Base-by-base conservation (phyloP, 2,113 vertebrate species). In the Lethenteron reissneri region DNA sequence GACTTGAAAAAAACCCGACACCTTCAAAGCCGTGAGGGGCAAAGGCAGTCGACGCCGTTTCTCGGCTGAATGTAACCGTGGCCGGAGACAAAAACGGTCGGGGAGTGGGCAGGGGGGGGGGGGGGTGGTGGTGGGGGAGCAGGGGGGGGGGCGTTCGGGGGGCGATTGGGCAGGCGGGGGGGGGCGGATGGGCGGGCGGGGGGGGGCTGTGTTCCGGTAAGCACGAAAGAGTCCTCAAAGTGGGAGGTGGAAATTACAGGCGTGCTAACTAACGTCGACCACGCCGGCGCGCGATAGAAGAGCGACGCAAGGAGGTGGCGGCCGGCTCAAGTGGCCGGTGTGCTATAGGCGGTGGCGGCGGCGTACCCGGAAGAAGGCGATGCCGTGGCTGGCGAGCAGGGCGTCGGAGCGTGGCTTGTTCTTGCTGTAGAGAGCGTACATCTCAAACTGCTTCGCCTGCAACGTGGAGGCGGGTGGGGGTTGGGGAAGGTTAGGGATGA, bases 381-480 rank as follows among this genome's bases (percentile, higher is more conserved):
- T 85, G 41, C 86, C 85, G 1, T 84, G 84, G 79, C 85, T 84
- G 74, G 79, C 78, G 75, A 90, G 82, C 74, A 88, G 78, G 12
- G 79, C 58, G 12, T 90, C 86, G 0, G 86, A 88, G 76, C 80
- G 82, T 0, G 87, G 88, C 76, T 88, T 89, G 79, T 90, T 89
- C 79, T 88, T 89, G 80, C 86, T 90, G 79, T 89, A 89, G 56
- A 88, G 79, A 0, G 84, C 85, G 68, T 88, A 88, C 82, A 87
- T 82, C 73, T 84, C 83, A 77, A 89, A 88, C 80, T 86, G 83
- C 77, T 87, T 86, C 76, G 86, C 86, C 85, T 88, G 80, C 71
- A 80, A 71, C 8, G 62, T 15, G 62, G 62, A 68, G 8, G 62
- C 17, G 4, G 60, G 14, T 1, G 60, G 8, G 11, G 62, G 21